Evolutionary conservation across 2,888 invertebrate genomes (phyloP).

Genomic region (Lumbricus terrestris): DNA sequence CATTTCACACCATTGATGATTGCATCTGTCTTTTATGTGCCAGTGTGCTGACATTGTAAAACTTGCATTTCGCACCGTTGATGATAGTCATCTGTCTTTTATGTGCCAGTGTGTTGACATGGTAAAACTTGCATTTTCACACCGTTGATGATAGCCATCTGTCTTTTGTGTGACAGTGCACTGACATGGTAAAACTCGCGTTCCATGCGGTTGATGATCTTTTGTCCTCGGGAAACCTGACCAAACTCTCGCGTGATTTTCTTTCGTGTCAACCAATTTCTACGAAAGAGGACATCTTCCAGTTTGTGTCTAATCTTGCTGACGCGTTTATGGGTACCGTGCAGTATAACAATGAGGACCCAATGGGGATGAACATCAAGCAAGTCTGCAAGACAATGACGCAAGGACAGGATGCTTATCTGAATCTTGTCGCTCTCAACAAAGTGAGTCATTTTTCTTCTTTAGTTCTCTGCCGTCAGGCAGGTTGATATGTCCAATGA

Average conservation of each 20-base stretch:
- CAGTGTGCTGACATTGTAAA: no score
- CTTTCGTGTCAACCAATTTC: constrained; percentile 41
- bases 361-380: constrained; percentile 31
- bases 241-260: constrained; percentile 41
- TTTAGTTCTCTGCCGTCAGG: no score
- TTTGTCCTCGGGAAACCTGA: constrained; percentile 33
- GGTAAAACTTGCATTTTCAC: no score
- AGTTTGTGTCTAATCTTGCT: constrained; percentile 44
- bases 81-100: no score
- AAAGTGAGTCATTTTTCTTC: constrained; percentile 35
- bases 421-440: constrained; percentile 39
- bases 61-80: no score
- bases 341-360: constrained; percentile 44
- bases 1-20: constrained; percentile 41
- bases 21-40: no score
- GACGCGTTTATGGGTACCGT: constrained; percentile 43
- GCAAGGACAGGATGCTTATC: constrained; percentile 36
- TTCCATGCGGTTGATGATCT: constrained; percentile 41
- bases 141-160: no score
- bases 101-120: no score
- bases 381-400: constrained; percentile 42
- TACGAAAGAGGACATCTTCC: constrained; percentile 37
- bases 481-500: no score
- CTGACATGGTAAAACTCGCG: constrained; percentile 38
- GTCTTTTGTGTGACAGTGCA: constrained; percentile 39